Evolutionary conservation across 2,113 vertebrate genomes (phyloP), one percentile per base, ranked within the genome.

Genomic region (Sturnira hondurensis): DNA sequence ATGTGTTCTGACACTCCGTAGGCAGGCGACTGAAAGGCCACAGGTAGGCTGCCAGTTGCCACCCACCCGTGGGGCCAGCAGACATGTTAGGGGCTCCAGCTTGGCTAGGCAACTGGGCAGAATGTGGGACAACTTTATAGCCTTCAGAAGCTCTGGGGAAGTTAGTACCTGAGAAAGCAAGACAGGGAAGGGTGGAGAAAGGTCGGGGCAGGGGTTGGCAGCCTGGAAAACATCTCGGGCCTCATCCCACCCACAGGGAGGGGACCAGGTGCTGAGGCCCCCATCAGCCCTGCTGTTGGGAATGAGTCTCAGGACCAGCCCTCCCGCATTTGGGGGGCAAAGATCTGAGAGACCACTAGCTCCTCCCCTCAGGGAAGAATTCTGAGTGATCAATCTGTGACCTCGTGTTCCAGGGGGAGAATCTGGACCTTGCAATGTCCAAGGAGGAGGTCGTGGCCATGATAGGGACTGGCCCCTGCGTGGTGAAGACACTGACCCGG

Each of bases 401-500:
- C 65, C 47, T 0, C 0, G 17, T 96, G 26, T 98, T 96, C 93
- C 97, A 99, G 99, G 99, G 99, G 0, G 99, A 99, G 96, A 99
- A 99, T 97, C 98, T 99, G 97, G 99, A 99, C 97, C 98, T 99
- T 77, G 99, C 99, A 3, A 99, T 99, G 97, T 99, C 98, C 38
- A 99, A 99, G 98, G 99, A 99, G 26, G 99, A 99, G 98, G 99
- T 99, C 92, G 98, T 99, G 97, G 99, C 99, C 76, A 98, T 99
- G 98, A 99, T 99, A 13, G 99, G 99, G 22, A 99, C 99, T 0
- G 99, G 99, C 0, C 97, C 99, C 89, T 99, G 99, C 33, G 98
- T 99, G 17, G 99, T 99, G 86, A 99, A 99, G 98, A 99, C 99
- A 0, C 98, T 99, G 77, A 99, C 99, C 50, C 98, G 98, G 92